Percentiles rank a stretch among this genome's conserved stretches.
These are phyloP conservation scores for Oryzias sinensis DNA, from an alignment of 2,797 vertebrate genomes.

Conservation along the genomic window DNA sequence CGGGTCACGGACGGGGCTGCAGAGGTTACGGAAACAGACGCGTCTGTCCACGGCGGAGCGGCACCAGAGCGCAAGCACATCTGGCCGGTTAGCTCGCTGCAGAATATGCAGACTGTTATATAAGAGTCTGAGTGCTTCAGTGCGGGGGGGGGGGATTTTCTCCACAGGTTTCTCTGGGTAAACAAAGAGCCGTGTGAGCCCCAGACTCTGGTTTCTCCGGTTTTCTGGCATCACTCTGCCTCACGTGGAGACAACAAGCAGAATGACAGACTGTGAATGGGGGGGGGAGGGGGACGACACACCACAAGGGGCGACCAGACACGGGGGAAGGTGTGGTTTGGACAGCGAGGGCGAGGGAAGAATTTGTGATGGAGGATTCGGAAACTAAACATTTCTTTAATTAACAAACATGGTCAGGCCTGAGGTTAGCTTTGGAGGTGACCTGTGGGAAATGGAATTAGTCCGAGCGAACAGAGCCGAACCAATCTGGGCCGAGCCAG, in stretches of 20 bases:
- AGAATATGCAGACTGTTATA: constrained; percentile 57
- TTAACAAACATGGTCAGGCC: constrained; percentile 40
- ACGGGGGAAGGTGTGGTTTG: constrained; percentile 56
- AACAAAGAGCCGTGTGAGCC: constrained; percentile 48
- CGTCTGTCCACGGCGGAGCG: background rate
- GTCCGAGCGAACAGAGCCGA: constrained; percentile 32
- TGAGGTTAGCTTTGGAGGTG: constrained; percentile 39
- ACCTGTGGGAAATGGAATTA: constrained; percentile 49
- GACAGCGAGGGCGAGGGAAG: constrained; percentile 34
- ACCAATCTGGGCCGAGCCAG: constrained; percentile 11
- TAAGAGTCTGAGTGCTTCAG: constrained; percentile 57
- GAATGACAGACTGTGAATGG: constrained; percentile 47
- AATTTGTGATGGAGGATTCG: constrained; percentile 15
- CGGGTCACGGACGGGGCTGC: constrained; percentile 32
- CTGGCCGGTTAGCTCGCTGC: constrained; percentile 28
- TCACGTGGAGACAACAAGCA: constrained; percentile 52
- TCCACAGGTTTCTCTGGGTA: constrained; percentile 54
- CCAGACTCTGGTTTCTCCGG: constrained; percentile 52
- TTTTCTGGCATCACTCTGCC: constrained; percentile 58
- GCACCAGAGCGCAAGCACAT: constrained; percentile 2
- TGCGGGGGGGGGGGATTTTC: constrained; percentile 44
- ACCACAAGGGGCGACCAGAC: constrained; percentile 17
- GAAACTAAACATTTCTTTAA: constrained; percentile 57
- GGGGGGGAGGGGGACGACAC: constrained; percentile 12
- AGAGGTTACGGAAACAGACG: constrained; percentile 39